Percentiles rank a stretch among this genome's conserved stretches.
These are phyloP conservation scores for Andrena cerasifolii DNA, from an alignment of 1,140 invertebrate species.

Conservation along the genomic window DNA sequence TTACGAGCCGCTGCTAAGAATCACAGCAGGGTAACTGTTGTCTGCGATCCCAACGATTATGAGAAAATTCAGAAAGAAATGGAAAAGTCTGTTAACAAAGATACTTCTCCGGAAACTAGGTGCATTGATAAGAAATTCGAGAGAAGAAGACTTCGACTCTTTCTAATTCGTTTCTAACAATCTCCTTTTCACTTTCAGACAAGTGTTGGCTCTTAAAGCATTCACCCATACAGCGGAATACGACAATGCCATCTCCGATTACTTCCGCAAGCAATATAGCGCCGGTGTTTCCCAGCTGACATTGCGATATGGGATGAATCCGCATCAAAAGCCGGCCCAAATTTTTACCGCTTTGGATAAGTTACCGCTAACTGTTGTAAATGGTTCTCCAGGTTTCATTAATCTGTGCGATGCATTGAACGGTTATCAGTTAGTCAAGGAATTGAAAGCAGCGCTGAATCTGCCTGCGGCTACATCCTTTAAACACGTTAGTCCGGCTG, in stretches of 20 bases:
- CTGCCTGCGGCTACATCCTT: conserved; percentile 98
- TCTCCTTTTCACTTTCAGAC: conserved; percentile 81
- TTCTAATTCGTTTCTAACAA: background rate
- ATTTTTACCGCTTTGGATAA: conserved; percentile 91
- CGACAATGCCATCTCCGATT: conserved; percentile 97
- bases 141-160: background rate
- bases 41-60: conserved; percentile 97
- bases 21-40: conserved; percentile 96
- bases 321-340: conserved; percentile 98
- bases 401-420: conserved; percentile 99
- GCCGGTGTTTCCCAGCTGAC: conserved; percentile 90
- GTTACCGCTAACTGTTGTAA: conserved; percentile 94
- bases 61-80: conserved; percentile 89
- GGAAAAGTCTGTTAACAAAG: conserved; percentile 83
- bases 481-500: conserved; percentile 98
- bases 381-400: conserved; percentile 98
- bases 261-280: conserved; percentile 96
- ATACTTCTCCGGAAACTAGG: conserved; percentile 90
- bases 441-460: conserved; percentile 90
- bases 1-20: conserved; percentile 98
- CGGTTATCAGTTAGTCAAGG: conserved; percentile 97
- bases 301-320: conserved; percentile 98
- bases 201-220: conserved; percentile 92
- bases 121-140: conserved; percentile 69
- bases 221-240: conserved; percentile 98